Percentiles rank a stretch among this genome's conserved stretches.
Conservation (phyloP, 2,113 vertebrate species). For the Spermophilus dauricus region DNA sequence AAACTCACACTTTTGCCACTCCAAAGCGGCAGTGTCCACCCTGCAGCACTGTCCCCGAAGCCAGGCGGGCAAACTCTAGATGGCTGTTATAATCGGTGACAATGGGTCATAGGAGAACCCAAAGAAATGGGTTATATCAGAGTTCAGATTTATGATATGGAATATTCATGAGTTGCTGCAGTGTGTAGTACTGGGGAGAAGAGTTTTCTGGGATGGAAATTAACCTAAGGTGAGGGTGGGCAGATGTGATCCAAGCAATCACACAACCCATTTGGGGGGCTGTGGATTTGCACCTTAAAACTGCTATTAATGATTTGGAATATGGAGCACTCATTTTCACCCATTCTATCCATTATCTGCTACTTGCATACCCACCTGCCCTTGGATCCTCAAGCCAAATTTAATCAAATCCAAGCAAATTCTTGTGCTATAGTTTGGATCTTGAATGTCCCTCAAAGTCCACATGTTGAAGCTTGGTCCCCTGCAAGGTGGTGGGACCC, state of each 20-base stretch:
- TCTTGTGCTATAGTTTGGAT: not conserved
- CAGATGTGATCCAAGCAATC: constrained; percentile 37
- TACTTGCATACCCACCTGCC: not conserved
- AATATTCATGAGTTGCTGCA: constrained; percentile 77
- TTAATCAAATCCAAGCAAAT: not conserved
- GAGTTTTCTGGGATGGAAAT: constrained; percentile 42
- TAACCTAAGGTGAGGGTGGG: constrained; percentile 43
- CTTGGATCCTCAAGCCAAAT: not conserved
- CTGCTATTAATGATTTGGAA: not conserved
- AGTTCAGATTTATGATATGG: constrained; percentile 67
- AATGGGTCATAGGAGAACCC: not conserved
- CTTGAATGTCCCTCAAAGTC: not conserved
- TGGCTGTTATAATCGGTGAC: not conserved
- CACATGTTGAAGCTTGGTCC: not conserved
- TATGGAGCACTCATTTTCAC: not conserved
- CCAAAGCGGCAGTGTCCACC: not conserved
- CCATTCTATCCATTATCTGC: not conserved
- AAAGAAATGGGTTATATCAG: constrained; percentile 52
- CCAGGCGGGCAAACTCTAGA: not conserved
- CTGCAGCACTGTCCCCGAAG: not conserved
- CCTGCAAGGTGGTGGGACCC: not conserved
- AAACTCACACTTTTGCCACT: not conserved
- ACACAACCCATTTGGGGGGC: not conserved
- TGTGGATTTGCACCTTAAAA: constrained; percentile 7
- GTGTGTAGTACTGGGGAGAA: not conserved